Evolutionary conservation across 2,113 vertebrate genomes (phyloP), one percentile per base, ranked within the genome.

Genomic region (Eulemur macaco): DNA sequence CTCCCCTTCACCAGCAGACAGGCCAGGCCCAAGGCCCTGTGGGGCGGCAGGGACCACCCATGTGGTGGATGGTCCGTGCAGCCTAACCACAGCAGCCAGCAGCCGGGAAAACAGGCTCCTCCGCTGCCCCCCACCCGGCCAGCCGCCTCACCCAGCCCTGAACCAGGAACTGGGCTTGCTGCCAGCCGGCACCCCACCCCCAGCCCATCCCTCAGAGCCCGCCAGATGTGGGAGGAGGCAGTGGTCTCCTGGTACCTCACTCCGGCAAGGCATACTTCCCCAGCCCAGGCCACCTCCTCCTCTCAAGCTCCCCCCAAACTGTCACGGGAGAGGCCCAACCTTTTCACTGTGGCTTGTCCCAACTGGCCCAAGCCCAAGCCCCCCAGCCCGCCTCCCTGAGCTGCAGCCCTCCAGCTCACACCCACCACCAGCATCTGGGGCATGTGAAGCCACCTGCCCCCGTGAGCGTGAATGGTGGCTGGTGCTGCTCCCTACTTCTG

Each of bases 91-190:
- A 97, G 76, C 83, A 80, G 50, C 31, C 47, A 25, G 39, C 58
- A 52, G 81, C 77, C 56, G 47, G 93, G 95, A 96, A 97, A 96
- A 96, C 84, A 88, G 88, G 91, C 82, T 96, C 63, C n/a, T 68
- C 47, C 11, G 23, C 91, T 56, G 52, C 34, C 15, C 5, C 54
- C 68, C 29, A 74, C 60, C 87, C 8, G n/a, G 64, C 76, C 86
- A 78, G 89, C 42, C n/a, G 37, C n/a, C 89, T 96, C 93, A 78
- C 96, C 94, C 68, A 76, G 96, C 56, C 56, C 86, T 89, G 91
- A 96, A 64, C 94, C 97, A 97, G 91, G 96, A 94, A 95, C 89
- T 86, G 91, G 95, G 93, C 86, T 86, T 20, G 69, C 45, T 0
- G 83, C 92, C 87, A 63, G 58, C 5, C 3, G 4, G 5, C 86